Conservation (phyloP, 2,113 vertebrate genomes). For the human (Homo sapiens) region GRCh38 chr20:6864501-6865000, state of each 20-base stretch:
- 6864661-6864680: background rate
- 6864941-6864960: constrained; percentile 30
- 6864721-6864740: background rate
- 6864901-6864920: background rate
- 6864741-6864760: constrained; percentile 36
- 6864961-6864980: background rate
- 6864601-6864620: background rate
- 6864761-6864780: background rate
- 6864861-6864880: constrained; percentile 18
- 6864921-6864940: background rate
- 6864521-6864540: background rate
- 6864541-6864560: background rate
- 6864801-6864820: background rate
- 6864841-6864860: constrained; percentile 26
- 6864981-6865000: background rate
- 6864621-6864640: background rate
- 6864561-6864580: constrained; percentile 1
- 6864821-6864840: background rate
- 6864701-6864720: background rate
- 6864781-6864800: background rate
- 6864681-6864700: background rate
- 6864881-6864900: background rate
- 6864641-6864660: background rate
- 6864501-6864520: background rate
- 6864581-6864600: background rate